These are phyloP conservation scores for Eulemur rufifrons DNA, from an alignment of 2,113 vertebrate genomes.

Conservation along the genomic window DNA sequence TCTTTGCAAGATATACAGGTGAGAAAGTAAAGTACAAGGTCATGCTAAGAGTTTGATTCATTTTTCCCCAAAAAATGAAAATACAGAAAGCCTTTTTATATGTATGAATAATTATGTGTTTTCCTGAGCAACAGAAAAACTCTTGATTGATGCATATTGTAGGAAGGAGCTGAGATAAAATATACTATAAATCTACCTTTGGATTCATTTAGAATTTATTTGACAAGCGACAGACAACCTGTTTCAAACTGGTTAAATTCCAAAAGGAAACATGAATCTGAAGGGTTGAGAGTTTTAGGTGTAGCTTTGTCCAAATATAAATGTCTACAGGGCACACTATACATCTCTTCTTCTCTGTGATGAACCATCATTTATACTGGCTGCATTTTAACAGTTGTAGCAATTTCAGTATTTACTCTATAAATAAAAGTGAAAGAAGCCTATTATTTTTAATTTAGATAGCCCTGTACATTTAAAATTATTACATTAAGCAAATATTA, in stretches of 20 bases:
- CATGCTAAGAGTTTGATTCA: neutral
- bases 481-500: neutral
- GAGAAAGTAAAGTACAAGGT: neutral
- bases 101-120: neutral
- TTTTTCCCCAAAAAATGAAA: neutral
- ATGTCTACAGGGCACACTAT: neutral
- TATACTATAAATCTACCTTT: neutral
- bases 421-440: neutral
- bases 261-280: neutral
- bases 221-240: neutral
- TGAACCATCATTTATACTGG: neutral
- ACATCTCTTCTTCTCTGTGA: neutral
- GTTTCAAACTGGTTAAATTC: conserved; percentile 8
- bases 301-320: neutral
- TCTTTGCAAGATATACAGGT: neutral
- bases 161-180: neutral
- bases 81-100: neutral
- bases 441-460: neutral
- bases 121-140: neutral
- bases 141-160: neutral
- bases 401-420: neutral
- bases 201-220: conserved; percentile 1
- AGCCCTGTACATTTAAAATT: neutral
- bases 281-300: neutral
- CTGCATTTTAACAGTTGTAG: neutral